Evolutionary conservation across 2,113 vertebrate genomes (phyloP).

Genomic region (Tachysurus vachellii): DNA sequence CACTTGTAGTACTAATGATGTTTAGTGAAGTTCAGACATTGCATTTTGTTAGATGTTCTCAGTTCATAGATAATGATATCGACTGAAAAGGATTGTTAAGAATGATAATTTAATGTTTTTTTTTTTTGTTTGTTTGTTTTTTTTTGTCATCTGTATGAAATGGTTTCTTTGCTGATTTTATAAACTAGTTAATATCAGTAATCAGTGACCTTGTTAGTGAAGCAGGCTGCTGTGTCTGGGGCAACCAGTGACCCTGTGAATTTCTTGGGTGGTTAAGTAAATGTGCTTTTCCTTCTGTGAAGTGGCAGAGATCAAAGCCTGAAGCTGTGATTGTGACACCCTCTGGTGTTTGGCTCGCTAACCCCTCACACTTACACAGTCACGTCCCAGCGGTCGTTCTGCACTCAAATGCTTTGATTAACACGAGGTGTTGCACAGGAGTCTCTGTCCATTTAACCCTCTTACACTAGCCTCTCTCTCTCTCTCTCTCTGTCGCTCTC

Average conservation of each 20-base stretch:
- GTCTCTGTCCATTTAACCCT: constrained; percentile 55
- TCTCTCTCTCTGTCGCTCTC: neutral
- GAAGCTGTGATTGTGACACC: constrained; percentile 55
- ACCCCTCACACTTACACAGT: constrained; percentile 69
- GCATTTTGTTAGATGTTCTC: neutral
- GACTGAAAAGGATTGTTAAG: too few species aligned
- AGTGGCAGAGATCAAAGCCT: constrained; percentile 65
- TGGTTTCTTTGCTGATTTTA: neutral
- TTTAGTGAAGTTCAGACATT: neutral
- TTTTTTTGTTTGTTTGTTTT: neutral
- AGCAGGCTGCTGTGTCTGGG: neutral
- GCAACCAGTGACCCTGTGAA: neutral
- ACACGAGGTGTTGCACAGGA: constrained; percentile 61
- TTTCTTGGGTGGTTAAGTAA: constrained; percentile 27
- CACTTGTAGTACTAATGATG: neutral
- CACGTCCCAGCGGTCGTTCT: constrained; percentile 61
- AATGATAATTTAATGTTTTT: neutral
- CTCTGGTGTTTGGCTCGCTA: constrained; percentile 63
- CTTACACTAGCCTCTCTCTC: constrained; percentile 18
- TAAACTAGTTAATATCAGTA: neutral
- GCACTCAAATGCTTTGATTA: constrained; percentile 67
- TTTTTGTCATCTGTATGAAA: neutral
- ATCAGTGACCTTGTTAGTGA: neutral
- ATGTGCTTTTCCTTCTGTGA: constrained; percentile 32
- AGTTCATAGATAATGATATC: too few species aligned